phyloP scores from a whole-genome alignment of 2,113 vertebrate species.

The Malurus elegans region DNA sequence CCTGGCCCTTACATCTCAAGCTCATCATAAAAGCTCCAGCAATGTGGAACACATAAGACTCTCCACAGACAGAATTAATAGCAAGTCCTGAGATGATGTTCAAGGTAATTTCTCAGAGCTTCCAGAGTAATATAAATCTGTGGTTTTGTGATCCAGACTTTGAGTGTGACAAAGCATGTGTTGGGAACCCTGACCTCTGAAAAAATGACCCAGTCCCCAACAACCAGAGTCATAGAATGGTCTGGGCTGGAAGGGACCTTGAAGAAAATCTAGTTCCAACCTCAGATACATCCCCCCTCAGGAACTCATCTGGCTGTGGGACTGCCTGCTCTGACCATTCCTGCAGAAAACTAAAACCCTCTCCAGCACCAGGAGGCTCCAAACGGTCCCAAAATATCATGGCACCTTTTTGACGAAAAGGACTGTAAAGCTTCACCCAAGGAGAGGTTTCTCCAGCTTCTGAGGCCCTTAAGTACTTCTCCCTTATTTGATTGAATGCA shows the following conservation, averaged over 20 bases:
- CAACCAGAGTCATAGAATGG: background rate
- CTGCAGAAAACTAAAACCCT: background rate
- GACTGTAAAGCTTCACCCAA: background rate
- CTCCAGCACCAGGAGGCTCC: background rate
- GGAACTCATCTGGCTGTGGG: background rate
- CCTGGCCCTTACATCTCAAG: background rate
- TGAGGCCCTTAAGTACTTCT: background rate
- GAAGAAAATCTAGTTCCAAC: background rate
- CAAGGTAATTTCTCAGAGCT: background rate
- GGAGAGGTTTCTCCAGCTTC: background rate
- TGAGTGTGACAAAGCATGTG: accelerated
- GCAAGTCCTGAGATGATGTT: background rate
- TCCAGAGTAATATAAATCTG: background rate
- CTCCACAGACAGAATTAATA: background rate
- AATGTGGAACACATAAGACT: background rate
- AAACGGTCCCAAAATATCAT: background rate
- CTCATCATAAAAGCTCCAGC: background rate
- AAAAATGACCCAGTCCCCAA: background rate
- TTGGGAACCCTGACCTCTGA: background rate
- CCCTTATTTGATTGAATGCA: background rate
- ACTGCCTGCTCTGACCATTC: background rate
- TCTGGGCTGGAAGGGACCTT: background rate
- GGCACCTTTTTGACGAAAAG: background rate
- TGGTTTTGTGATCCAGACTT: background rate
- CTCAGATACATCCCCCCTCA: background rate